These are phyloP conservation scores for Misgurnus mizolepis DNA, from an alignment of 2,113 vertebrate genomes.

Conservation along the genomic window DNA sequence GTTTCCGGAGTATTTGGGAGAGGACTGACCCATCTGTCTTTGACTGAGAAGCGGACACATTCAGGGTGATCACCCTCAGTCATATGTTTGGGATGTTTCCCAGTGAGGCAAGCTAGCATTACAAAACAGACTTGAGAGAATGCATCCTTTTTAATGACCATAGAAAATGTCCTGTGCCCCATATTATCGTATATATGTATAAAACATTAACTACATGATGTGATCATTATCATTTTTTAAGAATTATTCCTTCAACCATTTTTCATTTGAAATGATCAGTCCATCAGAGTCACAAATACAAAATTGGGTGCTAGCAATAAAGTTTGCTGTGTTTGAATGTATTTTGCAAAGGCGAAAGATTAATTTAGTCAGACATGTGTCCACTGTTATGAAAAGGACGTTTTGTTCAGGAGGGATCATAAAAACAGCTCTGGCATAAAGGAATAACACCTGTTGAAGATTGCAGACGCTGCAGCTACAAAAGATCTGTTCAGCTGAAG, in stretches of 20 bases:
- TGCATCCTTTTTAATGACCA: background rate
- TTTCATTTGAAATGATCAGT: slow-evolving; percentile 8
- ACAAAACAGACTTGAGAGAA: background rate
- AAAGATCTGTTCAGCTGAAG: background rate
- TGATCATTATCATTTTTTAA: slow-evolving; percentile 38
- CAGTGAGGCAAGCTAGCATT: background rate
- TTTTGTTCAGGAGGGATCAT: slow-evolving; percentile 2
- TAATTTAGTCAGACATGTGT: background rate
- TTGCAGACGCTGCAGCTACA: background rate
- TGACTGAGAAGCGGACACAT: background rate
- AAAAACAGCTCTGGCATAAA: background rate
- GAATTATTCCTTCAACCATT: slow-evolving; percentile 26
- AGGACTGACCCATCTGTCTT: background rate
- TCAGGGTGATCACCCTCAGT: background rate
- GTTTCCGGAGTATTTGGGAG: slow-evolving; percentile 20
- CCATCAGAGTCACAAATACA: slow-evolving; percentile 3
- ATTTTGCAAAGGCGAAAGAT: background rate
- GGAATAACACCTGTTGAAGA: slow-evolving; percentile 1
- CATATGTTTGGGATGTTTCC: slow-evolving; percentile 17
- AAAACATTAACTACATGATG: slow-evolving; percentile 36
- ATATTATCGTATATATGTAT: slow-evolving; percentile 26
- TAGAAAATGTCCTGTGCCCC: slow-evolving; percentile 9
- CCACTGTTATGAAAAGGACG: background rate
- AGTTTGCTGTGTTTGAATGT: background rate
- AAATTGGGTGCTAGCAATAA: background rate